Conservation (phyloP, 1,140 invertebrate genomes). For the Gryon sp. region DNA sequence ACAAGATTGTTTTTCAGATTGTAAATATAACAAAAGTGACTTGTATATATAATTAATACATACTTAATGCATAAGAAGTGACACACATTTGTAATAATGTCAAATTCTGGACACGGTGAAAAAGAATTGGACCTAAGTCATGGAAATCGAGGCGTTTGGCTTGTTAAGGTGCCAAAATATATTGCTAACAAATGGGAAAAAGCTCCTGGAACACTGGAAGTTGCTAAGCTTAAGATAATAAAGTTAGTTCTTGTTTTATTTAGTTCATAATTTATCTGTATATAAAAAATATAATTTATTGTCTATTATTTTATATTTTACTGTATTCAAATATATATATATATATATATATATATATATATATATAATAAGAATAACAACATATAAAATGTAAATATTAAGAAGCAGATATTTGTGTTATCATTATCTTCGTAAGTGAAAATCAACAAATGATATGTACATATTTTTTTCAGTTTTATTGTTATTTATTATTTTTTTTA, state of each 20-base stretch:
- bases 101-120: conserved; percentile 72
- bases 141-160: conserved; percentile 93
- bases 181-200: conserved; percentile 95
- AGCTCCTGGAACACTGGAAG: conserved; percentile 86
- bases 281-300: conserved; percentile 5
- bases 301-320: background rate
- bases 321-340: no score
- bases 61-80: no score
- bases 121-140: conserved; percentile 93
- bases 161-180: conserved; percentile 98
- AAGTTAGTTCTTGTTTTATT: conserved; percentile 82
- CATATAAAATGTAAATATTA: no score
- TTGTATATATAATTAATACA: no score
- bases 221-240: conserved; percentile 88
- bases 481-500: conserved; percentile 53
- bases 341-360: no score
- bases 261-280: conserved; percentile 20
- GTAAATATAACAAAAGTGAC: no score
- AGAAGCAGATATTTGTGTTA: no score
- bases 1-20: no score
- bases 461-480: background rate
- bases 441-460: no score
- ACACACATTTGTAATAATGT: conserved; percentile 10
- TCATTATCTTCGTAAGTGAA: no score
- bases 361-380: no score